Base-by-base conservation (phyloP, 2,888 invertebrate genomes). In the Keiferia lycopersicella region DNA sequence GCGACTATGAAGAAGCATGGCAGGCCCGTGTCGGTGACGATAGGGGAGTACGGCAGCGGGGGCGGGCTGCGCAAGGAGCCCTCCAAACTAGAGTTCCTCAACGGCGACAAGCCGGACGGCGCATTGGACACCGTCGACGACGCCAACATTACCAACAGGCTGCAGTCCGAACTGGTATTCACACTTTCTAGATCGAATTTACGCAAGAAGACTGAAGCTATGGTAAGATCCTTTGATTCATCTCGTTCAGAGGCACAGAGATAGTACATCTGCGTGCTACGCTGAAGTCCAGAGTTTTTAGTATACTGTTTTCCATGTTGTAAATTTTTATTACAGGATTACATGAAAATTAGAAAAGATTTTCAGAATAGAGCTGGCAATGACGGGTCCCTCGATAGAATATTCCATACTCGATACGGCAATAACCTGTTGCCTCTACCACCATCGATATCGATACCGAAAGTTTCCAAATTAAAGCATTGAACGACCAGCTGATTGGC, bases 181-280 rank as follows among this genome's bases (percentile, higher is more conserved):
- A 96, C 96, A 7, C 86, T 96, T 67, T 95, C 95, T 73, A 93
- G 96, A 79, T 95, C 96, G 63, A 96, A 96, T 90, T 91, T 96
- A 75, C 94, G 93, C 76, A 94, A 94, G 87, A 93, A 94, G 87
- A 95, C 94, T 83, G 95, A 95, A 82, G 91, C 92, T 71, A 84
- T 93, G 90, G 94, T 93, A 81, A 91, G 56, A 4, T 8, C 11
- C 11, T 34, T 8, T n/a, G 14, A 12, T 56, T 56, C 8, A 56
- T 16, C 3, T 45, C 26, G 10, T 26, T 53, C 50, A 7, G 34
- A 7, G 10, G 34, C 10, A 10, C 34, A 34, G 34, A 1, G 34
- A 8, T 34, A 34, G 34, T 26, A 8, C 10, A n/a, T n/a, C n/a
- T n/a, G n/a, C 34, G 34, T 34, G 34, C 26, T 26, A 26, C 26